phyloP scores from a whole-genome alignment of 2,888 invertebrate species.

The Chironomus tentans region DNA sequence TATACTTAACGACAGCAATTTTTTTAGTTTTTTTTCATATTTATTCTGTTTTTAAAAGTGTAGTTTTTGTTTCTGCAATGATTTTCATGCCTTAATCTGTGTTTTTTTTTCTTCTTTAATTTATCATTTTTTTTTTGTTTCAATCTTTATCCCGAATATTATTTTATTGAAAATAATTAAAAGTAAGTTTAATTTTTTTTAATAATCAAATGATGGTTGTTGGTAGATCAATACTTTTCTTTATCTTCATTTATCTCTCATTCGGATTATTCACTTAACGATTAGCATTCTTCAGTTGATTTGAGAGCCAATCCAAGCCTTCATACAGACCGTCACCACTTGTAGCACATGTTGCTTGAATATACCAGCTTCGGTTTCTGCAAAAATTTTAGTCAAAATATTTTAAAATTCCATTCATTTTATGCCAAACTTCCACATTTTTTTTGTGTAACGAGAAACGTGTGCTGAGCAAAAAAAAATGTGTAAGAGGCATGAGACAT shows the following conservation, averaged over 20 bases:
- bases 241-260: slow-evolving; percentile 28
- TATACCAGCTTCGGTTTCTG: slow-evolving; percentile 91
- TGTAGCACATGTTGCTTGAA: slow-evolving; percentile 96
- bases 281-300: slow-evolving; percentile 97
- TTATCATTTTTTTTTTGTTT: background rate
- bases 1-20: slow-evolving; percentile 20
- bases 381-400: background rate
- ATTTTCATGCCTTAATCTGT: background rate
- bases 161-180: background rate
- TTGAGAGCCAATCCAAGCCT: slow-evolving; percentile 99
- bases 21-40: background rate
- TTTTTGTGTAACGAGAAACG: too few species aligned
- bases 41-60: background rate
- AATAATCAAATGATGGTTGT: background rate
- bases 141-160: background rate
- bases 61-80: background rate
- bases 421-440: too few species aligned
- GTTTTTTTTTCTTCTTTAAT: background rate
- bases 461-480: too few species aligned
- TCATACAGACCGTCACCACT: slow-evolving; percentile 98
- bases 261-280: slow-evolving; percentile 54
- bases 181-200: slow-evolving; percentile 15
- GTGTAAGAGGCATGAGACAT: too few species aligned
- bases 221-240: slow-evolving; percentile 29
- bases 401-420: too few species aligned